phyloP scores from a whole-genome alignment of 2,113 vertebrate genomes.

The Oncorhynchus clarkii region DNA sequence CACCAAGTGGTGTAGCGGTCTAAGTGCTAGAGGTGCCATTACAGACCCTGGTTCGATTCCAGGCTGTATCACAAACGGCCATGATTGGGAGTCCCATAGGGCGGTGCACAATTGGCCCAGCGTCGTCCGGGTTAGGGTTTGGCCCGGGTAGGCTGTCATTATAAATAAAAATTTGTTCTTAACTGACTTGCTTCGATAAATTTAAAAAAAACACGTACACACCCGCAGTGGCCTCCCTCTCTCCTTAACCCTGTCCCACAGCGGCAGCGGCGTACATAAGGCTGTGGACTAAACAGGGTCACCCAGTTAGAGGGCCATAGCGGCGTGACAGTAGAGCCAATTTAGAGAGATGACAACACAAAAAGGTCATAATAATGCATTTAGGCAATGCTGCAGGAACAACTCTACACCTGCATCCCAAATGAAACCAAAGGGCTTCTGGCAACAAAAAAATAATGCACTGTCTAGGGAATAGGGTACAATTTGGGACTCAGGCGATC shows the following conservation, averaged over 20 bases:
- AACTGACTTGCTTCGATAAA: too few relatives aligned
- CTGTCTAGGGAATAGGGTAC: too few relatives aligned
- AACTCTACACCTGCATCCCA: not conserved
- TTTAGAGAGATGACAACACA: conserved; percentile 44
- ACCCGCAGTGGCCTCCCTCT: conserved; percentile 26
- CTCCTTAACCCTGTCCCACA: not conserved
- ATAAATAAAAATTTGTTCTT: too few relatives aligned
- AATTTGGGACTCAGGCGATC: too few relatives aligned
- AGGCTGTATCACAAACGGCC: too few relatives aligned
- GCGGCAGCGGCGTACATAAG: not conserved
- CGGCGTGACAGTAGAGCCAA: conserved; percentile 24
- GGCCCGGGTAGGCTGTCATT: too few relatives aligned
- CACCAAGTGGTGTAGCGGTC: not conserved
- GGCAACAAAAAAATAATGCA: too few relatives aligned
- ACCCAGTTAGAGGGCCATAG: conserved; percentile 23
- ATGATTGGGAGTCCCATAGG: too few relatives aligned
- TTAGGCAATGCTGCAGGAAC: not conserved
- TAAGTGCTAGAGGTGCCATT: too few relatives aligned
- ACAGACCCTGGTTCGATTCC: too few relatives aligned
- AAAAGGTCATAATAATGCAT: conserved; percentile 57
- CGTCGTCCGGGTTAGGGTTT: too few relatives aligned
- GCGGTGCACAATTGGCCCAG: too few relatives aligned
- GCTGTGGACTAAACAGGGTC: conserved; percentile 40
- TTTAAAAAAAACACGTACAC: not conserved
- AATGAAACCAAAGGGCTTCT: not conserved